Base-by-base conservation (phyloP, 1,140 invertebrate genomes). In the Drosophila teissieri region DNA sequence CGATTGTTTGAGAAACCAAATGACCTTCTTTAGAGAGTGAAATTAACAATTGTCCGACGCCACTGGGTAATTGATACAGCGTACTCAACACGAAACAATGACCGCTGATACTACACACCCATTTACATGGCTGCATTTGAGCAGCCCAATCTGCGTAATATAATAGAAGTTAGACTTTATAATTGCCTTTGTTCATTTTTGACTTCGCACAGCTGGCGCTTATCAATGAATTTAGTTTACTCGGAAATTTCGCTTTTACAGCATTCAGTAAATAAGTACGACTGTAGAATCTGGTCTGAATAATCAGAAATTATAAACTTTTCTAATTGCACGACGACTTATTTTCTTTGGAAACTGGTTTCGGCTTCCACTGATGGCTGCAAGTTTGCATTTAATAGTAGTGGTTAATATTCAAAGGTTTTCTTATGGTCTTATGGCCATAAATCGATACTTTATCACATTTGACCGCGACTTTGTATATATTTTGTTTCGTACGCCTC, bases 21-120 rank as follows among this genome's bases (percentile, higher is more conserved):
- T 48, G 31, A 34, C 34, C 34, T 63, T 70, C 34, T 39, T 34
- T 60, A 11, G 17, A 63, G 53, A 57, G 73, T 60, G 49, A 67
- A 68, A 54, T 68, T 60, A 45, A 27, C 67, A 55, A 76, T 68
- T 76, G 61, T 14, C 56, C 37, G 34, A 27, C 19, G 46, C 22
- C 45, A 56, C 46, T 63, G 42, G 34, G 44, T 57, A 75, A 76
- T 60, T 67, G 62, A 76, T 76, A 67, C 60, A 49, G 19, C n/a
- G 22, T 36, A 31, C 37, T 8, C 37, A 44, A 15, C 11, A 12
- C 44, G 42, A 77, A 77, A 77, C 61, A 77, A 76, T 60, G 73
- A 52, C 37, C 19, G 40, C 48, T 40, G 56, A 54, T 53, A 44
- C 31, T 37, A 8, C 49, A 39, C 24, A 40, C 36, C 37, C 37